A percentile compares a stretch with the other conserved stretches of the same genome.
Conservation (phyloP, 2,888 invertebrate species). For the Eupeodes luniger region DNA sequence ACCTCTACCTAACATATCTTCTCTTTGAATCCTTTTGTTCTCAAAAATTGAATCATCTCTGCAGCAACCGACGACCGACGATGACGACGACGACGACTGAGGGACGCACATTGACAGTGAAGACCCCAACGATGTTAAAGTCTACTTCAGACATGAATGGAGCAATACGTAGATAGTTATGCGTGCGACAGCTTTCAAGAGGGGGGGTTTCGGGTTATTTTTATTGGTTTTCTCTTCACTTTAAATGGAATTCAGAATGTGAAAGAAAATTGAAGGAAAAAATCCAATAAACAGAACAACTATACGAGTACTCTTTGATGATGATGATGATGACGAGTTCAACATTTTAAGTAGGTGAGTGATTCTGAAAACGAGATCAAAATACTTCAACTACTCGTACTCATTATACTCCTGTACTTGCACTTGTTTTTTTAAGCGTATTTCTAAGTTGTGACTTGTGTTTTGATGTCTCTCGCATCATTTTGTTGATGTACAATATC, state of each 20-base stretch:
- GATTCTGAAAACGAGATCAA: constrained; percentile 14
- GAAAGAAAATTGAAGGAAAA: not conserved
- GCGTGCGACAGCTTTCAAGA: not conserved
- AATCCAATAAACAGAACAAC: not conserved
- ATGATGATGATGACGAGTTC: constrained; percentile 18
- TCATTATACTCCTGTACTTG: too few relatives aligned
- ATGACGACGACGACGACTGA: too few relatives aligned
- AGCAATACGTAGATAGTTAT: constrained; percentile 14
- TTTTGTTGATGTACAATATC: not conserved
- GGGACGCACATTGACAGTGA: too few relatives aligned
- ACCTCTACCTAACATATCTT: not conserved
- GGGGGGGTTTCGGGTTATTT: not conserved
- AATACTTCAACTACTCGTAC: not conserved
- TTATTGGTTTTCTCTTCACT: constrained; percentile 28
- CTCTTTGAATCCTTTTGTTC: constrained; percentile 21
- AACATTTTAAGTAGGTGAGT: constrained; percentile 24
- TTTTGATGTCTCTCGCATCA: not conserved
- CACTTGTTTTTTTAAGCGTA: constrained; percentile 5
- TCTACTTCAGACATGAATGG: not conserved
- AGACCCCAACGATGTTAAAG: not conserved
- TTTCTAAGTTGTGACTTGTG: not conserved
- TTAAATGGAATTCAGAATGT: constrained; percentile 7
- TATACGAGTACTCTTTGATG: not conserved
- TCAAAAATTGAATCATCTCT: constrained; percentile 16
- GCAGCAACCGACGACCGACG: not conserved